Percentiles rank a stretch among this genome's conserved stretches.
Evolutionary conservation across 2,888 invertebrate species (phyloP).

Genomic region (Apodemia hepburni): DNA sequence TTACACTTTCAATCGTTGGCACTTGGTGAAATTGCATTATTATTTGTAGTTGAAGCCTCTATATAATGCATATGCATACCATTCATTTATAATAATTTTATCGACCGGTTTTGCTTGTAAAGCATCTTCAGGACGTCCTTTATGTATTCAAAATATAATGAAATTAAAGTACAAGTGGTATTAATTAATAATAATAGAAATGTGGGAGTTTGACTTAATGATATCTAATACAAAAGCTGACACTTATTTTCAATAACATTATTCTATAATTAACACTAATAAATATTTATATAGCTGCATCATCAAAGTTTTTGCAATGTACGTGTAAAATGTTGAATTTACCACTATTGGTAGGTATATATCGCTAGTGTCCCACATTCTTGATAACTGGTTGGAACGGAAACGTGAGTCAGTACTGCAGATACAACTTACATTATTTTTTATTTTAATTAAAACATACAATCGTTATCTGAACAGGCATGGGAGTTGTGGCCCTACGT

Average conservation of each 20-base stretch:
- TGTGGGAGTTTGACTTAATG: neutral
- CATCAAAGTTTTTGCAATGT: slow-evolving; percentile 32
- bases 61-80: no score
- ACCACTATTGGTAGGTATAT: slow-evolving; percentile 24
- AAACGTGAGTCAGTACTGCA: slow-evolving; percentile 57
- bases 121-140: no score
- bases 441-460: slow-evolving; percentile 14
- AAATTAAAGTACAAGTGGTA: no score
- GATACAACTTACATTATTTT: slow-evolving; percentile 30
- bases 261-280: neutral
- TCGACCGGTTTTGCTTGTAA: no score
- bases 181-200: no score
- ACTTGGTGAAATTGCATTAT: no score
- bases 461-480: slow-evolving; percentile 12
- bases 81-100: no score
- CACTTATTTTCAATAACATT: no score
- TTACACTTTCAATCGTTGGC: no score
- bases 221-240: neutral
- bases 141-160: no score
- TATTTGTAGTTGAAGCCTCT: no score
- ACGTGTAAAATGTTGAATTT: slow-evolving; percentile 44
- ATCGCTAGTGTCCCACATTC: slow-evolving; percentile 53
- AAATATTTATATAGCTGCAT: neutral
- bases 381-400: slow-evolving; percentile 66
- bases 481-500: slow-evolving; percentile 10